phyloP scores from a whole-genome alignment of 1,140 invertebrate species.

The Euwallacea similis region DNA sequence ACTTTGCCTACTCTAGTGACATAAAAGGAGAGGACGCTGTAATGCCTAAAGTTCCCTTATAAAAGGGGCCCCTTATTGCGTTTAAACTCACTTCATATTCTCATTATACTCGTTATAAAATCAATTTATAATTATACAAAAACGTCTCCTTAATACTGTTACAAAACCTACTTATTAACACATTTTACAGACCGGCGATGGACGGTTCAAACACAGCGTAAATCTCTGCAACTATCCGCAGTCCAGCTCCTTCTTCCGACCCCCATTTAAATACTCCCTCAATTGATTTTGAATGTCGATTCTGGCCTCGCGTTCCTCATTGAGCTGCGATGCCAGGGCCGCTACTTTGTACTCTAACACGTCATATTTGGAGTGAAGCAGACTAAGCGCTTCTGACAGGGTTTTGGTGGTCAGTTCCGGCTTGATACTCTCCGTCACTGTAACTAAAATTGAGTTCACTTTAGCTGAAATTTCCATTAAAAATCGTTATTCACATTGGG shows the following conservation, averaged over 20 bases:
- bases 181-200: no score
- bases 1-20: no score
- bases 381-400: conserved; percentile 40
- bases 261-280: conserved; percentile 44
- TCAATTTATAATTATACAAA: not conserved
- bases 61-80: no score
- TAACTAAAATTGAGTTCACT: conserved; percentile 39
- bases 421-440: conserved; percentile 40
- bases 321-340: conserved; percentile 46
- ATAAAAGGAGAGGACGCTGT: no score
- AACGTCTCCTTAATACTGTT: not conserved
- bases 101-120: not conserved
- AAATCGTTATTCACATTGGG: no score
- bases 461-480: no score
- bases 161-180: not conserved
- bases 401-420: conserved; percentile 37
- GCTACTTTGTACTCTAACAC: conserved; percentile 49
- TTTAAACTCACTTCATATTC: no score
- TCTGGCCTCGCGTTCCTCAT: conserved; percentile 49
- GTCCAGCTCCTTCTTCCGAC: conserved; percentile 41
- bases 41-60: no score
- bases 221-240: not conserved
- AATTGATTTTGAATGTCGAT: conserved; percentile 50
- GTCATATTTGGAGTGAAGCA: conserved; percentile 48
- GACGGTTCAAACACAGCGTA: no score